Percentiles rank a stretch among this genome's conserved stretches.
phyloP scores from a whole-genome alignment of 2,888 invertebrate genomes.

The Doris montereyensis region DNA sequence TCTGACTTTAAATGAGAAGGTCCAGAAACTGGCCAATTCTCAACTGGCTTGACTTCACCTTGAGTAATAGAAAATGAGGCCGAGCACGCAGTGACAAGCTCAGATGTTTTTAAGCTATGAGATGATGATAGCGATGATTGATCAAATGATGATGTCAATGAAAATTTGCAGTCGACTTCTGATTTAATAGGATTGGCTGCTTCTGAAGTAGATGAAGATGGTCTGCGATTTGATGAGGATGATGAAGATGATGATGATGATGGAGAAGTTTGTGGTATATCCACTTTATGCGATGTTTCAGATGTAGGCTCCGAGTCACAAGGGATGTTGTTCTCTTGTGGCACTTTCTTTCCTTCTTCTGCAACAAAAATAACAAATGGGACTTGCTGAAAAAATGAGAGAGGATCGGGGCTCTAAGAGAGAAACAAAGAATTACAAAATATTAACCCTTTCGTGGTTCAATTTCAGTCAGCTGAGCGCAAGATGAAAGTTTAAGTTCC shows the following conservation, averaged over 20 bases:
- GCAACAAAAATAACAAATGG: no score
- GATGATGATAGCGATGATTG: background rate
- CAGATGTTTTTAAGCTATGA: background rate
- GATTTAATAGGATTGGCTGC: background rate
- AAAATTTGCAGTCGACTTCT: background rate
- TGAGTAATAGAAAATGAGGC: no score
- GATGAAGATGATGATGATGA: constrained; percentile 11
- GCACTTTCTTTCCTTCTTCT: constrained; percentile 16
- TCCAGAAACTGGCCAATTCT: no score
- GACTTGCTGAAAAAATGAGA: no score
- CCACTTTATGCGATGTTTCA: background rate
- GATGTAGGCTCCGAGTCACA: constrained; percentile 9
- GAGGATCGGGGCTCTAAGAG: no score
- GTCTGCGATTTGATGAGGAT: constrained; percentile 5
- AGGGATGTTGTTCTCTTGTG: constrained; percentile 40
- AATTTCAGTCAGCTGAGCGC: no score
- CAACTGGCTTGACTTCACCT: no score
- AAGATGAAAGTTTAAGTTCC: no score
- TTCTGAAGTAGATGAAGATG: background rate
- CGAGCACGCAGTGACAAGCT: no score
- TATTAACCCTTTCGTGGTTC: no score
- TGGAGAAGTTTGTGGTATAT: background rate
- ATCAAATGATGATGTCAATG: background rate
- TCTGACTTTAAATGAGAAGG: no score
- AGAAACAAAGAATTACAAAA: no score